phyloP scores from a whole-genome alignment of 2,888 invertebrate species.

The Poecilobothrus nobilitatus region DNA sequence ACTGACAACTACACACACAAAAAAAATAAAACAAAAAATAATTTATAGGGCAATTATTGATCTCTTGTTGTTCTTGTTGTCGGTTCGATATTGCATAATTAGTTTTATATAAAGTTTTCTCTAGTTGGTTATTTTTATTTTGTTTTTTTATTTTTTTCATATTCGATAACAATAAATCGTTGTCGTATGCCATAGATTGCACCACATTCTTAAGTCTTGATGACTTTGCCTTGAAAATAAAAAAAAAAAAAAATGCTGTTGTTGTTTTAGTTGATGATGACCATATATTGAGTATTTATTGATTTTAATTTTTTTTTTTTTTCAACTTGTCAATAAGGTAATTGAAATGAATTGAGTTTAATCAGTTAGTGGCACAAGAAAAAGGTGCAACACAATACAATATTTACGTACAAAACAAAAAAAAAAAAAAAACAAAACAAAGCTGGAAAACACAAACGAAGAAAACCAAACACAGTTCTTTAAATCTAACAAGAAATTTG shows the following conservation, averaged over 20 bases:
- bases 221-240: no score
- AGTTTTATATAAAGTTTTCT: not conserved
- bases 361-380: not conserved
- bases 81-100: not conserved
- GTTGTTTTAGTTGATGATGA: no score
- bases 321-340: not conserved
- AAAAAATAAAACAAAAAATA: no score
- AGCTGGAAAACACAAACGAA: no score
- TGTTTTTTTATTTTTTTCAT: not conserved
- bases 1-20: no score
- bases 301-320: no score
- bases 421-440: not conserved
- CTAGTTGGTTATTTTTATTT: no score
- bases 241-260: no score
- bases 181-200: not conserved
- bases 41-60: not conserved
- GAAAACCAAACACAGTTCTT: no score
- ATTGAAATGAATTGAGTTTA: constrained; percentile 4
- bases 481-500: no score
- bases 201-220: no score
- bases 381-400: not conserved
- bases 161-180: not conserved
- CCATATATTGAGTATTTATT: no score
- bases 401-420: not conserved
- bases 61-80: not conserved